Evolutionary conservation across 2,888 invertebrate genomes (phyloP), one percentile per base, ranked within the genome.

Genomic region (Ophioninae sp.): DNA sequence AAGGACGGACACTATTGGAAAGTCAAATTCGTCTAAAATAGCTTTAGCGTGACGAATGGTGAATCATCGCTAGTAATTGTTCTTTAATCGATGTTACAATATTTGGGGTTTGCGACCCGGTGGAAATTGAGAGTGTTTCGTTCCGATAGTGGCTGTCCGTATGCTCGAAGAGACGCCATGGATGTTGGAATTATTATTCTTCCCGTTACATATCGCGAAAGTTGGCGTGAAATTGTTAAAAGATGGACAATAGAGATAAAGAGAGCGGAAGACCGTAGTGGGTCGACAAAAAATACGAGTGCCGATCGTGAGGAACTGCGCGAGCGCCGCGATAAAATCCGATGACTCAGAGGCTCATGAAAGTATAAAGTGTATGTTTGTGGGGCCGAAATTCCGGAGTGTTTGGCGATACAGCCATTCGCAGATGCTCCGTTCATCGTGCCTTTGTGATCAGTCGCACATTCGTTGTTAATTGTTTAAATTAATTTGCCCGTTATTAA

Each of bases 351-450:
- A 79, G 73, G 58, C 83, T 64, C 58, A 73, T 69, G 76, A 80
- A 83, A 51, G 51, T 51, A 51, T 51, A 51, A 10, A 73, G 76
- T 83, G 71, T 63, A 61, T 58, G 73, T 63, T 71, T 76, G 59
- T 71, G 75, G 64, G 83, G 77, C 76, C 77, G 80, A 75, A 51
- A 76, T 64, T 72, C 65, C 75, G 81, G 85, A 85, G 83, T 65
- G 68, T 80, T 63, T 56, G 9, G 81, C 85, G 86, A 85, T 41
- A 51, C 86, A 86, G 86, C 86, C 86, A 85, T 83, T 86, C 86
- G 85, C 79, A 22, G 58, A 77, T 72, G 76, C 83, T 86, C 86
- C 81, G 73, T 63, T 74, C 67, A 44, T 83, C 85, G 86, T 85
- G 86, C 84, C 86, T 85, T 85, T 82, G 82, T 84, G 82, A 86